phyloP scores from a whole-genome alignment of 2,888 invertebrate species.

The Hydrotaea diabolus region DNA sequence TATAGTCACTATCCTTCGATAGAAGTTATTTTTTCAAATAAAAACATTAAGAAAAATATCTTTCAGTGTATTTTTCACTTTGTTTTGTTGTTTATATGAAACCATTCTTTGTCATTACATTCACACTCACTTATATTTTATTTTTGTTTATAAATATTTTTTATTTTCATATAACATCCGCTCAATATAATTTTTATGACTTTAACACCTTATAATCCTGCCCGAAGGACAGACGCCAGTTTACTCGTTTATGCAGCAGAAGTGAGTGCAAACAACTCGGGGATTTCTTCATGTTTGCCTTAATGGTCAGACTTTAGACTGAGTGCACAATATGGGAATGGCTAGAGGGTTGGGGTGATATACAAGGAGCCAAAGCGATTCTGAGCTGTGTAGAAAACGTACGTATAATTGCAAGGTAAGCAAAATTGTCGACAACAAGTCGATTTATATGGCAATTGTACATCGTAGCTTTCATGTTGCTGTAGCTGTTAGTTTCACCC shows the following conservation, averaged over 20 bases:
- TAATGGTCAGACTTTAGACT: background rate
- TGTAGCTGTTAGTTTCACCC: background rate
- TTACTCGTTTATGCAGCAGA: background rate
- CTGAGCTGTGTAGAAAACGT: background rate
- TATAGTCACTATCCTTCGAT: too few relatives aligned
- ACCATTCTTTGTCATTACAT: too few relatives aligned
- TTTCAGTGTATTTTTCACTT: too few relatives aligned
- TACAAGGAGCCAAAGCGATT: slow-evolving; percentile 1
- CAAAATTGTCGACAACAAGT: slow-evolving; percentile 43
- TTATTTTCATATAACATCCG: background rate
- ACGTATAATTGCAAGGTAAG: slow-evolving; percentile 6
- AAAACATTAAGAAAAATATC: too few relatives aligned
- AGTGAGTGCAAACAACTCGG: background rate
- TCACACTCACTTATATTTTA: too few relatives aligned
- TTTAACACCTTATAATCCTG: slow-evolving; percentile 51
- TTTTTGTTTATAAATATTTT: background rate
- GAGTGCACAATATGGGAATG: too few relatives aligned
- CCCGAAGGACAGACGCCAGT: background rate
- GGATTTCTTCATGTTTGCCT: slow-evolving; percentile 28
- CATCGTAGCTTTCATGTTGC: slow-evolving; percentile 26
- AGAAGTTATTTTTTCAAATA: too few relatives aligned
- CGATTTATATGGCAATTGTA: slow-evolving; percentile 63
- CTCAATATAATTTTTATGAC: slow-evolving; percentile 37
- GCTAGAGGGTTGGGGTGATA: too few relatives aligned
- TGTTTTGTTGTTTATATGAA: too few relatives aligned